Base-by-base conservation (phyloP, 2,113 vertebrate genomes). In the Sylvilagus bachmani region DNA sequence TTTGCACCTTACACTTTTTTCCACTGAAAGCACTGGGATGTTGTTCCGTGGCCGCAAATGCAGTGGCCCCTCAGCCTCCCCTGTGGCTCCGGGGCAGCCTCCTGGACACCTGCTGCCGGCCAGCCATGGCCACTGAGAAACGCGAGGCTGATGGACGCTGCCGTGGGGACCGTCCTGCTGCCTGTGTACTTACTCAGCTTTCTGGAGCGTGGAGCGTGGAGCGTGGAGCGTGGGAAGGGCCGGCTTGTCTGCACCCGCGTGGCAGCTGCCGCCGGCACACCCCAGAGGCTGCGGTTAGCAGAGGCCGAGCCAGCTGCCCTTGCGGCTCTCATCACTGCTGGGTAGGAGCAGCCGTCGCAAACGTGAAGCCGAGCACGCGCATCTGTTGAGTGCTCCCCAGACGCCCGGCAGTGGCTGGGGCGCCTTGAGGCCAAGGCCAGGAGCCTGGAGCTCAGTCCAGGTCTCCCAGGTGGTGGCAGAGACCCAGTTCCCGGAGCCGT, bases 101-200 rank as follows among this genome's bases (percentile, higher is more conserved):
- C 3, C 53, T 24, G 38, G 24, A 21, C 22, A 3, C 0, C 0
- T 31, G 31, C 58, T 2, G 4, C 13, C 21, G 31, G 64, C n/a
- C 6, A 75, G n/a, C 66, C 2, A 0, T 27, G 49, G 6, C 55
- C 55, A 0, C 3, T n/a, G n/a, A 49, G 5, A 5, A 9, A 49
- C 5, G 5, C 25, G n/a, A 21, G 22, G 24, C 12, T n/a, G 16
- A 61, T 70, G 10, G 75, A 9, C 10, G n/a, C 22, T 10, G 16
- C 7, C 0, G 51, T 36, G 44, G 70, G 61, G 49, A 58, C 3
- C 16, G 10, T 36, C 93, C 69, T 31, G 33, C 12, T 31, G 10
- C 6, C 1, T 36, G 36, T 74, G 49, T 51, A 33, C 61, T 11
- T 31, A 1, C 71, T 51, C 29, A 1, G 16, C 70, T 16, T 86